A percentile compares a stretch with the other conserved stretches of the same genome.
phyloP scores from a whole-genome alignment of 2,888 invertebrate genomes.

The Octonoba sinensis region DNA sequence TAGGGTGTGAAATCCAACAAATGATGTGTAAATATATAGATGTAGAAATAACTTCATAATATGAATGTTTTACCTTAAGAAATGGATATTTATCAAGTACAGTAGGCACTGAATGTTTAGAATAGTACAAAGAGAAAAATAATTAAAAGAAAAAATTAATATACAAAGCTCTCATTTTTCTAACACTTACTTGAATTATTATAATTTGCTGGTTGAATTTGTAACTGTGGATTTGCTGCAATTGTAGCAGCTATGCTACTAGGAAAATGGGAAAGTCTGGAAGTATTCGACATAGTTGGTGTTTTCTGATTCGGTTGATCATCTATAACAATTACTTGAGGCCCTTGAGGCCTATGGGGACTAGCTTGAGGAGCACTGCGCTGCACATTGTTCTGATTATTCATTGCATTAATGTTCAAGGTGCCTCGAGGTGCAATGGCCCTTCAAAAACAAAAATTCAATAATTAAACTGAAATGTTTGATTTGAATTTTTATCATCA shows the following conservation, averaged over 20 bases:
- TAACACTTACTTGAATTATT: conserved; percentile 60
- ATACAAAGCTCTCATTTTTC: no score
- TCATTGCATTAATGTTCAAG: conserved; percentile 27
- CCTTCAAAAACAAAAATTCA: conserved; percentile 23
- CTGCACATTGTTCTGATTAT: conserved; percentile 25
- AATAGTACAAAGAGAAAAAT: no score
- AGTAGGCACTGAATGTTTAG: no score
- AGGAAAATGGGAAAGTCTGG: conserved; percentile 59
- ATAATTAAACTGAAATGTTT: neutral
- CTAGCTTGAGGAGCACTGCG: conserved; percentile 8
- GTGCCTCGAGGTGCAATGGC: conserved; percentile 39
- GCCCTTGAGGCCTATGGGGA: conserved; percentile 4
- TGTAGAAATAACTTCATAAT: no score
- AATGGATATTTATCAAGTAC: no score
- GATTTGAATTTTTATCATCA: neutral
- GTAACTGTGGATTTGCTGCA: conserved; percentile 44
- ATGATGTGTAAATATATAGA: no score
- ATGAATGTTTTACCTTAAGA: no score
- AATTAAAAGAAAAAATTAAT: no score
- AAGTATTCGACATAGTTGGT: conserved; percentile 61
- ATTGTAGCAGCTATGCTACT: conserved; percentile 32
- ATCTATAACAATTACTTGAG: conserved; percentile 61
- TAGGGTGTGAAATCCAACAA: no score
- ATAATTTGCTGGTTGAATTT: conserved; percentile 52
- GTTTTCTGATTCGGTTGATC: conserved; percentile 46